Evolutionary conservation across 2,888 invertebrate genomes (phyloP).

Genomic region (Agrochola circellaris): DNA sequence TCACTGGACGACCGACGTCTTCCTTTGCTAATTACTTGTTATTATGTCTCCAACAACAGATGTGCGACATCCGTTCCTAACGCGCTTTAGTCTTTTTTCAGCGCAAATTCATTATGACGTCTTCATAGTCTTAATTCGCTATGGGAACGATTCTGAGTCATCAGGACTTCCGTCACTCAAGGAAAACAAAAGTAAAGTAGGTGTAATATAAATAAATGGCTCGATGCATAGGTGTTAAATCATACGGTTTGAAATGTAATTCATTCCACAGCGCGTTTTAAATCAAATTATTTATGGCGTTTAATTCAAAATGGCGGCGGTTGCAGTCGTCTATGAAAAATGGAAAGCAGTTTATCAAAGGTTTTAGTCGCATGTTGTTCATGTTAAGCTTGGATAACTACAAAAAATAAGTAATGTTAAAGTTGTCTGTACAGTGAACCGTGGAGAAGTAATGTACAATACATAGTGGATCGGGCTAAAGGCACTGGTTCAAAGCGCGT

Average conservation of each 20-base stretch:
- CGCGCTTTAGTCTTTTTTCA: conserved; percentile 69
- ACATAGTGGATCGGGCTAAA: conserved; percentile 6
- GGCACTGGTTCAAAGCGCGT: conserved; percentile 40
- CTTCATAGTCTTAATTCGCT: conserved; percentile 40
- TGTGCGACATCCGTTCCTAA: conserved; percentile 88
- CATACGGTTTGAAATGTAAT: conserved; percentile 70
- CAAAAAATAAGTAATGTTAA: conserved; percentile 20
- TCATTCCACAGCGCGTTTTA: conserved; percentile 70
- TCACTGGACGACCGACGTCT: conserved; percentile 74
- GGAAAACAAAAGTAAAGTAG: conserved; percentile 70
- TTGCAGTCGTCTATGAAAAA: conserved; percentile 55
- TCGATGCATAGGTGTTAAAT: conserved; percentile 75
- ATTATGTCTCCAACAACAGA: conserved; percentile 88
- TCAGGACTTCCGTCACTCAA: conserved; percentile 56
- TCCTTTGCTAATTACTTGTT: conserved; percentile 88
- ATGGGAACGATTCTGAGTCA: conserved; percentile 51
- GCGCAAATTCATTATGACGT: conserved; percentile 56
- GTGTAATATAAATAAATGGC: too few relatives aligned
- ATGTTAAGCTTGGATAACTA: conserved; percentile 23
- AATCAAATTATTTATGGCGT: conserved; percentile 76
- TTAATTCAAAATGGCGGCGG: conserved; percentile 68
- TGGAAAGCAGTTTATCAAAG: conserved; percentile 47
- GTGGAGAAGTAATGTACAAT: background rate
- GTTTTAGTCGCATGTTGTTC: conserved; percentile 34
- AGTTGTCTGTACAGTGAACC: conserved; percentile 4